Evolutionary conservation across 2,113 vertebrate genomes (phyloP), one percentile per base, ranked within the genome.

Genomic region (Picathartes gymnocephalus): DNA sequence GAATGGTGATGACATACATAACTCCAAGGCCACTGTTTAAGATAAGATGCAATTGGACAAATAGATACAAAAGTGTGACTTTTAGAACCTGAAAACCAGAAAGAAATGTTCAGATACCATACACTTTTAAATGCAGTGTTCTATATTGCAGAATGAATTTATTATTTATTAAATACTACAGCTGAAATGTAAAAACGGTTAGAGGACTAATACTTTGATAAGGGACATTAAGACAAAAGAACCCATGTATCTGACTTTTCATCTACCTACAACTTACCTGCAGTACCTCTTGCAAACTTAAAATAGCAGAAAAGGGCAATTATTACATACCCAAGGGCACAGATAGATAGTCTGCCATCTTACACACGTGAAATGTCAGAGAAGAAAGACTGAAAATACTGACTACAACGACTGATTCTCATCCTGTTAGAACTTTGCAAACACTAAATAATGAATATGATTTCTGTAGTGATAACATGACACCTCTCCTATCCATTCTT

Each of bases 321-420:
- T 39, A 54, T 35, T 89, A 51, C 45, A 78, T 89, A 35, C 6
- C 7, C 21, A 72, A 42, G 25, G 20, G 14, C 15, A 35, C 69
- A 22, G 14, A 22, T 80, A 62, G 31, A 65, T 15, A 42, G 22
- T 47, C 35, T 88, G 20, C 15, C 33, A 48, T 40, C 37, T 66
- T 78, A 48, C 14, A 61, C 0, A 0, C 33, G 65, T 13, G 65
- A 50, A 70, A 44, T 42, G 39, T 35, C 5, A 30, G 25, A 74
- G 47, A 65, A 71, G 24, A 58, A 66, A 81, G 31, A 54, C 1
- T 37, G 15, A 69, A 70, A 84, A 70, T 51, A 64, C n/a, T 64
- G 33, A 74, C 14, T 60, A 58, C 30, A 84, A 30, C 11, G 61
- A 31, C 7, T 39, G 18, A 71, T 50, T 78, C 42, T 57, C 35